Percentiles rank a stretch among this genome's conserved stretches.
phyloP scores from a whole-genome alignment of 2,888 invertebrate species.

The Crepidodera aurea region DNA sequence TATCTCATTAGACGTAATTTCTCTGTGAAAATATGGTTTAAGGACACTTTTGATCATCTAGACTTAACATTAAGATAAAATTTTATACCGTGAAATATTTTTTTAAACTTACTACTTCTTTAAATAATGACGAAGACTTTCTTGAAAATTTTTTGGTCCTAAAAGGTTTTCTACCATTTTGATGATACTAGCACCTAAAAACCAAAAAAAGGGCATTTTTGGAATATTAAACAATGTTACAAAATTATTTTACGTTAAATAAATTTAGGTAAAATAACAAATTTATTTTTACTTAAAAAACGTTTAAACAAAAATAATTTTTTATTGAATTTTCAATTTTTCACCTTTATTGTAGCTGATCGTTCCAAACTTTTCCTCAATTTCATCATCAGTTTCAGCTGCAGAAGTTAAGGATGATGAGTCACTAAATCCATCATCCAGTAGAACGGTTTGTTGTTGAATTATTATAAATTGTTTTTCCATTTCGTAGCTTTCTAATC shows the following conservation, averaged over 20 bases:
- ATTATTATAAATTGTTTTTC: slow-evolving; percentile 75
- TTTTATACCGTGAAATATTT: no score
- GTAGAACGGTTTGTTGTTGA: slow-evolving; percentile 72
- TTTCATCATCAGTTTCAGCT: slow-evolving; percentile 66
- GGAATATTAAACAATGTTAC: no score
- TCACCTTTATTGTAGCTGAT: slow-evolving; percentile 61
- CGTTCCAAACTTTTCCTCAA: slow-evolving; percentile 70
- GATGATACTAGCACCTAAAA: slow-evolving; percentile 60
- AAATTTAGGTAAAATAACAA: no score
- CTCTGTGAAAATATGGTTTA: no score
- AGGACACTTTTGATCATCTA: no score
- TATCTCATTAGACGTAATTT: no score
- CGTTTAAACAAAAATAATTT: no score
- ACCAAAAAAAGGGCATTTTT: no score
- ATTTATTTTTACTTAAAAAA: no score
- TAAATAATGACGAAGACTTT: slow-evolving; percentile 68
- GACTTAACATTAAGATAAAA: no score
- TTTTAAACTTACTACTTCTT: slow-evolving; percentile 62
- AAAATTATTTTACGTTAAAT: no score
- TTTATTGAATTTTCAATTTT: no score
- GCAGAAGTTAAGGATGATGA: slow-evolving; percentile 68
- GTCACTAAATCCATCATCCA: slow-evolving; percentile 65
- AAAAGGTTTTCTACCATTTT: slow-evolving; percentile 74
- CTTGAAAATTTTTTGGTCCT: slow-evolving; percentile 64
- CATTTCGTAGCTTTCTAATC: slow-evolving; percentile 58